Evolutionary conservation across 2,797 vertebrate genomes (phyloP).

Genomic region (Dipus sagitta): DNA sequence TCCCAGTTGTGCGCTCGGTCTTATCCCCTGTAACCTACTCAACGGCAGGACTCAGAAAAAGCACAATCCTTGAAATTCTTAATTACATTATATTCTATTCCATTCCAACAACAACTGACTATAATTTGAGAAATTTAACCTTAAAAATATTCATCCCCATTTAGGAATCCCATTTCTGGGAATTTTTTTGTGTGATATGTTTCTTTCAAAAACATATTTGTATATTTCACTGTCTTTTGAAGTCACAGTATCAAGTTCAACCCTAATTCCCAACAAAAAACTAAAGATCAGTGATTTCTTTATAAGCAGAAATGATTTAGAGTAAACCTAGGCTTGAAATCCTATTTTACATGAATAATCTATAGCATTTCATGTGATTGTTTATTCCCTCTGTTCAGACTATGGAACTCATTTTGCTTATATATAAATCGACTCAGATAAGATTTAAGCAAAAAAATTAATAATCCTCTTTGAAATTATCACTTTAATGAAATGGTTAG

Average conservation of each 20-base stretch:
- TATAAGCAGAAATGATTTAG: not conserved
- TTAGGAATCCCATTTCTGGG: not conserved
- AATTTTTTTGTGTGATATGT: not conserved
- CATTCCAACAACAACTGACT: not conserved
- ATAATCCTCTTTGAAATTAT: not conserved
- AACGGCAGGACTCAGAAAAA: not conserved
- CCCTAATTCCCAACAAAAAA: not conserved
- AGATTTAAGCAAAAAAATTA: not conserved
- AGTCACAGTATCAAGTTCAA: not conserved
- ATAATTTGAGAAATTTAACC: not conserved
- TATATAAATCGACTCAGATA: not conserved
- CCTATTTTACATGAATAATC: not conserved
- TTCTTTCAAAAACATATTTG: not conserved
- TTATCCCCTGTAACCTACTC: not conserved
- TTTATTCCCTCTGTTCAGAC: not conserved
- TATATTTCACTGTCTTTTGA: not conserved
- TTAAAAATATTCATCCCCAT: not conserved
- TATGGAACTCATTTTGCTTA: not conserved
- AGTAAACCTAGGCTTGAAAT: not conserved
- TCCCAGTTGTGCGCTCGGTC: too few species aligned
- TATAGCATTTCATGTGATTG: not conserved
- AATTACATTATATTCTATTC: not conserved
- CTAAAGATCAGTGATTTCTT: not conserved
- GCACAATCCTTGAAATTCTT: not conserved
- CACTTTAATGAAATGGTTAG: not conserved